Base-by-base conservation (phyloP, 2,797 vertebrate genomes). In the Oreochromis mossambicus region DNA sequence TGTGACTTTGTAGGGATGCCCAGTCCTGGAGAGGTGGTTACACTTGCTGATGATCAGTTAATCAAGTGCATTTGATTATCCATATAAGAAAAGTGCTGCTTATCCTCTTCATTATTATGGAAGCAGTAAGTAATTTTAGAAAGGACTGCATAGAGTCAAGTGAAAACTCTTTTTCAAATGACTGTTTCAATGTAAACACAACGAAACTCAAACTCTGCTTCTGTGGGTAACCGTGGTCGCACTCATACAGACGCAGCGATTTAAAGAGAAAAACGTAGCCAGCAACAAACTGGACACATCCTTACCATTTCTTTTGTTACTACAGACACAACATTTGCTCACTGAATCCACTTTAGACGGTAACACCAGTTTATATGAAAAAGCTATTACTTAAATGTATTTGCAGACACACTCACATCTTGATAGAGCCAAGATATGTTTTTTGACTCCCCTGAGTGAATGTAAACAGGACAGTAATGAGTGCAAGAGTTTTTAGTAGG, bases 401-500 rank as follows among this genome's bases (percentile, higher is more conserved):
- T 17, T 46, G 13, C 15, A 75, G 7, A 48, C 68, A 3, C 43
- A 75, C 15, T n/a, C 26, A 32, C 1, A 50, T 50, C 43, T 75
- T 32, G 68, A 75, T 0, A 0, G 3, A 75, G 24, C 24, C 24
- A 32, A 73, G 24, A 73, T 0, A 32, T 19, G 58, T 75, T 75
- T 43, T 43, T 75, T 50, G 43, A 48, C 43, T 29, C 26, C 4
- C 15, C 24, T 29, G 43, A 32, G 26, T 50, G 6, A 29, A 73
- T 52, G 19, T 70, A 63, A 91, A 70, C n/a, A 86, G 77, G 5
- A 75, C 12, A 41, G 8, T 77, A 66, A 8, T 58, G 32, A 54
- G 66, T 46, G n/a, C 36, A 84, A 24, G 7, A 24, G 21, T 48
- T 75, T 81, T 77, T 61, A 75, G 32, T 55, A 85, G 48, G 85